Conservation (phyloP, 2,797 vertebrate species). For the Peromyscus melanophrys region DNA sequence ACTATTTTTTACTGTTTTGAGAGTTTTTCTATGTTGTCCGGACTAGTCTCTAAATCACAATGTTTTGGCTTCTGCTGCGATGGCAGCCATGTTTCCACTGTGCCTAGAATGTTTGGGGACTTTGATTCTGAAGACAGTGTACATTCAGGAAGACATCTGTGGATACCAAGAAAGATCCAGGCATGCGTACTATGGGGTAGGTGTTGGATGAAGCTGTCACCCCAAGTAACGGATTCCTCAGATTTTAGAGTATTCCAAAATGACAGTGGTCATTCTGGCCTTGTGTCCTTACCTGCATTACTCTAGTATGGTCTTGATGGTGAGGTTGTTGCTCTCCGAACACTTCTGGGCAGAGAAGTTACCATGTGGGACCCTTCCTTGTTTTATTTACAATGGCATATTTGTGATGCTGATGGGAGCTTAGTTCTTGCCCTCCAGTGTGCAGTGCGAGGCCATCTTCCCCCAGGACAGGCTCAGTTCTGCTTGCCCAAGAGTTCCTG, state of each 20-base stretch:
- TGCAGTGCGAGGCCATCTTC: background rate
- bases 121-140: background rate
- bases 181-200: background rate
- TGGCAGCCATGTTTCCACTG: background rate
- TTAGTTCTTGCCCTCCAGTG: background rate
- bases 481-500: background rate
- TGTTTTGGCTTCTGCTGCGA: background rate
- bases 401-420: background rate
- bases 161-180: background rate
- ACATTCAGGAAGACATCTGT: background rate
- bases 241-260: conserved; percentile 19
- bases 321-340: background rate
- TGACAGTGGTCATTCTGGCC: background rate
- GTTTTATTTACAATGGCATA: background rate
- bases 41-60: background rate
- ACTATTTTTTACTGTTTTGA: background rate
- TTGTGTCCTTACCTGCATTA: background rate
- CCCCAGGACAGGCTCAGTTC: background rate
- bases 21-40: background rate
- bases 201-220: background rate
- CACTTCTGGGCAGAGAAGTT: background rate
- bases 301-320: background rate
- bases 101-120: background rate
- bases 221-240: background rate
- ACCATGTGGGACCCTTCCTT: background rate